These are phyloP conservation scores for Tinamus guttatus DNA, from an alignment of 2,113 vertebrate species.

Conservation along the genomic window DNA sequence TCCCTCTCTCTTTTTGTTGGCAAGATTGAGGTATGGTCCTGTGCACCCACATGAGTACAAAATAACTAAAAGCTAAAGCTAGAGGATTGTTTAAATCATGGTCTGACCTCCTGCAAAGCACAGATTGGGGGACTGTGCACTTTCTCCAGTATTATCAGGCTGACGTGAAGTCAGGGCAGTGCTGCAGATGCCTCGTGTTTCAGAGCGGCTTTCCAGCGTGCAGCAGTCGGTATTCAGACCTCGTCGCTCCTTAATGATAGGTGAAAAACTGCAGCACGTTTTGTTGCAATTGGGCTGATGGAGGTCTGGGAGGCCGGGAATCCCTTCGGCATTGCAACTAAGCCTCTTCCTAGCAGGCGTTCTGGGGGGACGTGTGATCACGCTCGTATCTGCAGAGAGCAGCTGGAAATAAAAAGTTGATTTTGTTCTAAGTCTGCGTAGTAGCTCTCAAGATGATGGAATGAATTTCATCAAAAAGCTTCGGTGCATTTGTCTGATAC, in stretches of 20 bases:
- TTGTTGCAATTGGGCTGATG: background rate
- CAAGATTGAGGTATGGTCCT: background rate
- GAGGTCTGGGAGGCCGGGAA: background rate
- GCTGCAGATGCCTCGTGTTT: background rate
- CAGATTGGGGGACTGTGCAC: background rate
- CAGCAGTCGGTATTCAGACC: background rate
- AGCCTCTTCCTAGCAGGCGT: background rate
- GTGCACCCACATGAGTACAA: background rate
- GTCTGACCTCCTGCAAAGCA: background rate
- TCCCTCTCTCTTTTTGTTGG: background rate
- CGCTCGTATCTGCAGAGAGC: background rate
- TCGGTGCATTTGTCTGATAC: background rate
- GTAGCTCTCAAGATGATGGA: background rate
- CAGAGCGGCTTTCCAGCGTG: background rate
- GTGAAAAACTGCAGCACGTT: background rate
- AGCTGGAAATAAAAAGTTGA: background rate
- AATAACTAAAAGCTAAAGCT: background rate
- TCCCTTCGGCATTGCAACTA: background rate
- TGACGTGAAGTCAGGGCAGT: background rate
- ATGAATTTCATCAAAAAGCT: background rate
- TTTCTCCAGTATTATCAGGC: background rate
- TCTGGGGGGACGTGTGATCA: background rate
- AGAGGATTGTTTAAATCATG: conserved; percentile 23
- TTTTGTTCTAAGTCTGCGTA: background rate
- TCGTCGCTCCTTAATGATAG: background rate